These are phyloP conservation scores for Leptosomus discolor DNA, from an alignment of 2,113 vertebrate species.

Conservation along the genomic window DNA sequence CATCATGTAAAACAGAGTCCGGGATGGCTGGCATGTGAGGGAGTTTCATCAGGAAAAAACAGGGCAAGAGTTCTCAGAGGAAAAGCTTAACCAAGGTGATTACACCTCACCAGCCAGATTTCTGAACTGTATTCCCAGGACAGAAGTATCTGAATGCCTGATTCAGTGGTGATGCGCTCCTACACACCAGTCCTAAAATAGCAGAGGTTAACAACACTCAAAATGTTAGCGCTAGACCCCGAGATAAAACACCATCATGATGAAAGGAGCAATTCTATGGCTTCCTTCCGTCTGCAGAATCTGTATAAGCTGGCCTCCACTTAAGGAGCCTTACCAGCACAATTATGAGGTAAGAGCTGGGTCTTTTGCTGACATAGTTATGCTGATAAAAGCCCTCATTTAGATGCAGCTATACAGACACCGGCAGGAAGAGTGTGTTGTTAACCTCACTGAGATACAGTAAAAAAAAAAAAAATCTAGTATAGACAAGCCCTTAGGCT, in stretches of 20 bases:
- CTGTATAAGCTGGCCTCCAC: background rate
- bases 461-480: background rate
- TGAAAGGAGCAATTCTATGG: slow-evolving; percentile 14
- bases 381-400: background rate
- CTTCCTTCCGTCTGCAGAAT: background rate
- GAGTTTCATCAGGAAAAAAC: background rate
- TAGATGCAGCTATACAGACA: background rate
- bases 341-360: background rate
- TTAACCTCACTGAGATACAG: background rate
- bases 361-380: background rate
- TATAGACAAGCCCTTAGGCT: background rate
- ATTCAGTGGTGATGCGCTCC: background rate
- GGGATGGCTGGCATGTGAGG: background rate
- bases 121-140: background rate
- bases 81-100: background rate
- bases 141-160: background rate
- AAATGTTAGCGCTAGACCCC: background rate
- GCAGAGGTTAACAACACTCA: background rate
- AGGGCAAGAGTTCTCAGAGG: background rate
- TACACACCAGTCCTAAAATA: background rate
- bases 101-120: background rate
- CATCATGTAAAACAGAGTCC: background rate
- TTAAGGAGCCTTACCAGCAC: background rate
- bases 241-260: background rate
- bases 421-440: background rate